These are phyloP conservation scores for Misgurnus mizolepis DNA, from an alignment of 2,113 vertebrate species.

Conservation along the genomic window DNA sequence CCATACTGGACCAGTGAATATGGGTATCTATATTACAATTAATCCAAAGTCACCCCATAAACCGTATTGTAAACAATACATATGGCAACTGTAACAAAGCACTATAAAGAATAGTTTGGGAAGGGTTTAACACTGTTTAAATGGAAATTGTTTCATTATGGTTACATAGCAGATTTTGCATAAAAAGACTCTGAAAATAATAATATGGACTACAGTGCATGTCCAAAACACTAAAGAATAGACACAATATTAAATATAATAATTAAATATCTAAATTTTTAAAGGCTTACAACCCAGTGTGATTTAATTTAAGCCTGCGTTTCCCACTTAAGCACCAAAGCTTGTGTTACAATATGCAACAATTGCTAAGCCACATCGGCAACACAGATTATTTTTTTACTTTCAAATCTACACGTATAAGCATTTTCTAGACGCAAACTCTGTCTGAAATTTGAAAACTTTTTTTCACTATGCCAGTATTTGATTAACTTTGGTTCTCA, in stretches of 20 bases:
- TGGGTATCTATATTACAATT: neutral
- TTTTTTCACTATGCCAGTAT: neutral
- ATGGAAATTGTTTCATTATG: neutral
- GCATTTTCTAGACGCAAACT: neutral
- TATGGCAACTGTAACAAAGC: neutral
- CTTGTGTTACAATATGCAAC: too few species aligned
- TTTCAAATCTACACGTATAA: neutral
- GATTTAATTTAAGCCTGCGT: too few species aligned
- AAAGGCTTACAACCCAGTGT: too few species aligned
- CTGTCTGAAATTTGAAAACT: neutral
- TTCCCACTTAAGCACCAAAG: too few species aligned
- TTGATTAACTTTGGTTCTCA: neutral
- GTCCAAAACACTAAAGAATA: too few species aligned
- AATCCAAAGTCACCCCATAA: slow-evolving; percentile 1
- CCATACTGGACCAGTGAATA: neutral
- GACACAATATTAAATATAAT: too few species aligned
- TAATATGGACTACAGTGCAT: neutral
- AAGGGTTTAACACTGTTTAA: neutral
- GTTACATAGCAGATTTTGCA: neutral
- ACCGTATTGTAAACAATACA: neutral
- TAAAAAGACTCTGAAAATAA: neutral
- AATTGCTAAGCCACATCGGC: too few species aligned
- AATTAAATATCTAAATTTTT: too few species aligned
- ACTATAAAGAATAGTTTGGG: neutral
- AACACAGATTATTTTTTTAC: too few species aligned